Evolutionary conservation across 2,113 vertebrate genomes (phyloP).

Genomic region (Ciconia stormi): DNA sequence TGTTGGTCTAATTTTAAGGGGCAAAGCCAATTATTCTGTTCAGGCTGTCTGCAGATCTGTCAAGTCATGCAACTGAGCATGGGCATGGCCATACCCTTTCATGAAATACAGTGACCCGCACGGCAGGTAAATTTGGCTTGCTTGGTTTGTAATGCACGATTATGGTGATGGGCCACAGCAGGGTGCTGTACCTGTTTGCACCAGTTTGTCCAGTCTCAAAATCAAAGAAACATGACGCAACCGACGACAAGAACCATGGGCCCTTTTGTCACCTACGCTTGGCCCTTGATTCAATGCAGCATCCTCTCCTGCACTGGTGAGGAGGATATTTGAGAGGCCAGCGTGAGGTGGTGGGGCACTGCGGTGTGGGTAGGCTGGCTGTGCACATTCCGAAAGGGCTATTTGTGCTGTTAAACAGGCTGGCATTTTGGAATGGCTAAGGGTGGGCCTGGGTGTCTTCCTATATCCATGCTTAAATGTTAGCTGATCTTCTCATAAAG

Average conservation of each 20-base stretch:
- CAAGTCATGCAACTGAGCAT: not conserved
- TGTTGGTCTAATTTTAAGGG: not conserved
- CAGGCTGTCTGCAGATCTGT: not conserved
- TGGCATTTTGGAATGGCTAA: constrained; percentile 5
- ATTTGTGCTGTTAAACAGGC: not conserved
- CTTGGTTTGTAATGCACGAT: accelerated
- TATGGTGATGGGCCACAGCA: not conserved
- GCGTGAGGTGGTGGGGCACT: not conserved
- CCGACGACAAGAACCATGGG: not conserved
- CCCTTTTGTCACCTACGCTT: not conserved
- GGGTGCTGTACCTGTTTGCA: not conserved
- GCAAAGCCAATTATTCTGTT: not conserved
- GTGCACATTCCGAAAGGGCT: not conserved
- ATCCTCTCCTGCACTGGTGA: not conserved
- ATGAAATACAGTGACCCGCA: accelerated
- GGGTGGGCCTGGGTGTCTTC: not conserved
- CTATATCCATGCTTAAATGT: not conserved
- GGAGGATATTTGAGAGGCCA: not conserved
- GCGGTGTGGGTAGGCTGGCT: not conserved
- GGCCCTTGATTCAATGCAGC: not conserved
- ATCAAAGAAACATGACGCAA: not conserved
- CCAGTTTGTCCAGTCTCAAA: not conserved
- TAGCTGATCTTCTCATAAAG: not conserved
- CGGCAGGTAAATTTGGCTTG: not conserved
- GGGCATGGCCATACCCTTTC: not conserved